phyloP scores from a whole-genome alignment of 2,888 invertebrate genomes.

The Molorchus minor region DNA sequence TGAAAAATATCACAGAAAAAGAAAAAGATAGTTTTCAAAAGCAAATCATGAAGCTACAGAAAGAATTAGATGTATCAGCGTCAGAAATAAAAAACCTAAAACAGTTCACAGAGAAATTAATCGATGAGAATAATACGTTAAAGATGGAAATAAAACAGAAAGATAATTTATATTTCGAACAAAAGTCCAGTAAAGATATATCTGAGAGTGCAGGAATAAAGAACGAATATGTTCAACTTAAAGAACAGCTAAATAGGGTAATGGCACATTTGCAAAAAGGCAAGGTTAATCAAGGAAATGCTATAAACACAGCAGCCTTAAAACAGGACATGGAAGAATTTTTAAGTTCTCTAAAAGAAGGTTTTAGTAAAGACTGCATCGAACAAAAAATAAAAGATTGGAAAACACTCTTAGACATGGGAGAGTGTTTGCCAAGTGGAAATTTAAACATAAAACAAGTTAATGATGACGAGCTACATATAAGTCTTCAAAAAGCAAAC shows the following conservation, averaged over 20 bases:
- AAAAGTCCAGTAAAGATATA: too few relatives aligned
- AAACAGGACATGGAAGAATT: constrained; percentile 38
- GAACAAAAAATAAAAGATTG: constrained; percentile 38
- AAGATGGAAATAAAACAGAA: constrained; percentile 30
- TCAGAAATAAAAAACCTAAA: constrained; percentile 38
- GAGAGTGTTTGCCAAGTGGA: constrained; percentile 22
- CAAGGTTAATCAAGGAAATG: constrained; percentile 18
- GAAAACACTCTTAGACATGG: constrained; percentile 34
- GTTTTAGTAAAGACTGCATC: constrained; percentile 34
- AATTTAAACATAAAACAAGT: constrained; percentile 35
- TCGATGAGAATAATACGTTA: constrained; percentile 27
- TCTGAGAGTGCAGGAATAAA: constrained; percentile 29
- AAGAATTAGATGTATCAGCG: constrained; percentile 35
- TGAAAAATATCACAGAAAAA: constrained; percentile 33
- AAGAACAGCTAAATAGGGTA: constrained; percentile 40
- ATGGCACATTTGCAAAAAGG: constrained; percentile 40
- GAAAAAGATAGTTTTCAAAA: constrained; percentile 42
- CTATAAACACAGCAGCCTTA: constrained; percentile 24
- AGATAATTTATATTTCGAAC: too few relatives aligned
- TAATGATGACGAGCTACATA: constrained; percentile 34
- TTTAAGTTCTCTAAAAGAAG: constrained; percentile 27
- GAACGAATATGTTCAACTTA: constrained; percentile 38
- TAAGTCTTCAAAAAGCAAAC: constrained; percentile 38
- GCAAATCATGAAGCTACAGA: constrained; percentile 37
- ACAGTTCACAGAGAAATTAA: constrained; percentile 34